Evolutionary conservation across 1,140 invertebrate species (phyloP), one percentile per base, ranked within the genome.

Genomic region (Octopus sinensis): DNA sequence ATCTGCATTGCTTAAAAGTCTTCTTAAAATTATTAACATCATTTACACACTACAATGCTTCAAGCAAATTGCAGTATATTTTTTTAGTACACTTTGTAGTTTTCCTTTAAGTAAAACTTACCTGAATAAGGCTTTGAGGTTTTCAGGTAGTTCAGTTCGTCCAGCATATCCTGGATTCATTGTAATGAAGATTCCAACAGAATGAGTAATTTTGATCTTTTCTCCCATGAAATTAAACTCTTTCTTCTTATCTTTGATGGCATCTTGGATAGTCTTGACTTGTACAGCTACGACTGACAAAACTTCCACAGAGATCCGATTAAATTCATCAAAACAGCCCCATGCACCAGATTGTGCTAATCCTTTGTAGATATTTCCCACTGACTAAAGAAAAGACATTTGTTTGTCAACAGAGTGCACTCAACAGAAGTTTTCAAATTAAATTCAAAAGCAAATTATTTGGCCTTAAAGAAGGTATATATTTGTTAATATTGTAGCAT

Each of bases 291-390:
- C 96, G 0, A 98, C 96, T 5, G 96, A 98, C 2, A 98, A 90
- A 0, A 98, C 96, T 92, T 98, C 96, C 0, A 98, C 96, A 0
- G 96, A 96, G 85, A 98, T 98, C 85, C 96, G 92, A 88, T 98
- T 98, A 88, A 98, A 98, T 88, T 98, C 96, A 90, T 98, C 96
- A 91, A 98, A 98, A 90, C 96, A 98, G 17, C 96, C 96, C 96
- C 96, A 98, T 71, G 96, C 96, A 7, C 96, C 96, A 3, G 96
- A 97, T 91, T 97, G 96, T 0, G 96, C 96, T 56, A 98, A 90
- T 5, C 96, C 96, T 93, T 98, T 98, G 89, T 97, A 98, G 87
- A 98, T 97, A 88, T 97, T 17, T 62, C 56, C 9, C 56, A 17
- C 56, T 17, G 56, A 62, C 56, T 62, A 12, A 62, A 62, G 17